Percentiles rank a stretch among this genome's conserved stretches.
Evolutionary conservation across 92 coral and sea anemone species (phyloP).

Genomic region (Plumapathes pennacea): DNA sequence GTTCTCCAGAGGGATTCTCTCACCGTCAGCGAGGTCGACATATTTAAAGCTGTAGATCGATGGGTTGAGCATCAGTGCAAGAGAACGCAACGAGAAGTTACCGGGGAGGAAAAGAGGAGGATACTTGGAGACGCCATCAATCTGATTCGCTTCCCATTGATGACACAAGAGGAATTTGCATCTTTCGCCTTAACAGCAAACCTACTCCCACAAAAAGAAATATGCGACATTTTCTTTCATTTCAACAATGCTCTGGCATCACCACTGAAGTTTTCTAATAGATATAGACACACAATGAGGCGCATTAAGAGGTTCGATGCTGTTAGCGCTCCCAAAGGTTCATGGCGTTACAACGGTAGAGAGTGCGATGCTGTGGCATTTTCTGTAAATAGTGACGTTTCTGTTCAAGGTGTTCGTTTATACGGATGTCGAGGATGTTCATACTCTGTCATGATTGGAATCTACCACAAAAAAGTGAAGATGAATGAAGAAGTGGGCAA

Average conservation of each 20-base stretch:
- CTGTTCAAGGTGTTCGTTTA: slow-evolving; percentile 19
- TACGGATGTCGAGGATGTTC: slow-evolving; percentile 21
- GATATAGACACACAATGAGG: too few species aligned
- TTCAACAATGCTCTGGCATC: not conserved
- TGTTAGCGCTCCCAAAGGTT: too few species aligned
- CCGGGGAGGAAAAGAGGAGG: slow-evolving; percentile 11
- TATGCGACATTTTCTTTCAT: not conserved
- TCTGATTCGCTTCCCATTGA: slow-evolving; percentile 39
- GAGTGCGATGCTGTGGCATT: slow-evolving; percentile 20
- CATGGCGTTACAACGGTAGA: slow-evolving; percentile 4
- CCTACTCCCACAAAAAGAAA: not conserved
- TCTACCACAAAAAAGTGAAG: not conserved
- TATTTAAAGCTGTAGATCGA: slow-evolving; percentile 26
- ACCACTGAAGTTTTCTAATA: not conserved
- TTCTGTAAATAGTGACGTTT: slow-evolving; percentile 7
- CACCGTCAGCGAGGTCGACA: slow-evolving; percentile 1
- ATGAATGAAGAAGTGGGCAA: slow-evolving; percentile 2
- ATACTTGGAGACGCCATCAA: slow-evolving; percentile 46
- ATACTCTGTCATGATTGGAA: not conserved
- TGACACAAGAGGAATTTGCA: slow-evolving; percentile 46
- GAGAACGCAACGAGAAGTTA: not conserved
- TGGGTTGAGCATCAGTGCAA: slow-evolving; percentile 30
- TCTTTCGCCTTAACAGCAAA: not conserved
- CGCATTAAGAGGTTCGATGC: too few species aligned
- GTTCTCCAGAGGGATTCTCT: not conserved